phyloP scores from a whole-genome alignment of 37 sponge, comb jelly and placozoan species.

The Spongia lamella region DNA sequence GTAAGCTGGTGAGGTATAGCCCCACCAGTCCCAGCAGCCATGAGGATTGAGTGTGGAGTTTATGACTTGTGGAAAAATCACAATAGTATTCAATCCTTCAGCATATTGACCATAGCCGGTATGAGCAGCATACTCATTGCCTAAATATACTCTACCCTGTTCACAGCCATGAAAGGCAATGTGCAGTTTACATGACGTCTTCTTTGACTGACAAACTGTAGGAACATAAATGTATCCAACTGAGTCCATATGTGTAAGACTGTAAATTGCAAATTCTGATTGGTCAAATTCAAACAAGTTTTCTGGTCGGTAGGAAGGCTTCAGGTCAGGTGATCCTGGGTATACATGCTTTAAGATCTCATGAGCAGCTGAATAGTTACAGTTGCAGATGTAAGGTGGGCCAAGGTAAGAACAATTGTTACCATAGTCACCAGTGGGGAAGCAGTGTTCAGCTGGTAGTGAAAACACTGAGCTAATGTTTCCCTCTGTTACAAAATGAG shows the following conservation, averaged over 20 bases:
- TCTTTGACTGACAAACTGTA: conserved; percentile 49
- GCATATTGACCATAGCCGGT: conserved; percentile 69
- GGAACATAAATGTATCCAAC: conserved; percentile 83
- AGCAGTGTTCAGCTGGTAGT: conserved; percentile 64
- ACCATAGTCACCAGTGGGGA: conserved; percentile 68
- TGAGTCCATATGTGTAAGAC: conserved; percentile 55
- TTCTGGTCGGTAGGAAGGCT: conserved; percentile 35
- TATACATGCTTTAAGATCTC: conserved; percentile 70
- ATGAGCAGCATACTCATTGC: conserved; percentile 42
- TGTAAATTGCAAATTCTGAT: conserved; percentile 56
- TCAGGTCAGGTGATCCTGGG: conserved; percentile 1
- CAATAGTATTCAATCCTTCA: conserved; percentile 71
- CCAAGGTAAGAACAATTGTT: conserved; percentile 33
- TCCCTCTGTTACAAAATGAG: conserved; percentile 13
- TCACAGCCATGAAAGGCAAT: conserved; percentile 80
- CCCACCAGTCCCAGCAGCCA: conserved; percentile 88
- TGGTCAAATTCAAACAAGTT: conserved; percentile 72
- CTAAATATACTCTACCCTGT: conserved; percentile 68
- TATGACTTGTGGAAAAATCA: conserved; percentile 73
- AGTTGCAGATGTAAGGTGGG: conserved; percentile 79
- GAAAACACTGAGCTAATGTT: conserved; percentile 25
- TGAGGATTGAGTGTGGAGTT: conserved; percentile 59
- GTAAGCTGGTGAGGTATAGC: not conserved
- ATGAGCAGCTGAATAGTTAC: conserved; percentile 62
- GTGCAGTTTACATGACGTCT: conserved; percentile 63